phyloP scores from a whole-genome alignment of 2,113 vertebrate species.

The Ptilorrhoa leucosticta region DNA sequence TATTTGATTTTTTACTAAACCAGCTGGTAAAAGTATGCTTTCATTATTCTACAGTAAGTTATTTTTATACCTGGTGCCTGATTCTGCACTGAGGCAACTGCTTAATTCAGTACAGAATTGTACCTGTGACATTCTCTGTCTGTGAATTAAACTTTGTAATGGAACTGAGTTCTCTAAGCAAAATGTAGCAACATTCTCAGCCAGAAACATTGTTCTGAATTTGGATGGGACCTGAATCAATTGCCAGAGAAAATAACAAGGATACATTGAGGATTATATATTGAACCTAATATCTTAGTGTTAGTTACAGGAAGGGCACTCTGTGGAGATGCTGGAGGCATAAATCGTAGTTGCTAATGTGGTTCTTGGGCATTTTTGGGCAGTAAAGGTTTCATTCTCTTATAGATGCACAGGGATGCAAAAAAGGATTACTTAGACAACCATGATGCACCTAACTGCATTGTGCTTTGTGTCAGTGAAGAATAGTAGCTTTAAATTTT shows the following conservation, averaged over 20 bases:
- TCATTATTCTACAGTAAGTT: background rate
- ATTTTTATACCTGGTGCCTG: background rate
- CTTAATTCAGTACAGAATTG: background rate
- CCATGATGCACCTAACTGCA: background rate
- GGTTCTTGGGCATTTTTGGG: background rate
- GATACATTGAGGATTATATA: background rate
- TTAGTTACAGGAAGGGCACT: background rate
- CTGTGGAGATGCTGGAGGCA: background rate
- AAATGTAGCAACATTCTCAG: background rate
- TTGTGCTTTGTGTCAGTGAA: background rate
- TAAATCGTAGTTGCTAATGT: background rate
- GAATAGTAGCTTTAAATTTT: background rate
- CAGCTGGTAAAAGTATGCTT: background rate
- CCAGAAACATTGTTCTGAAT: background rate
- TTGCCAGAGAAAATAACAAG: background rate
- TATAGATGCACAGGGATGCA: background rate
- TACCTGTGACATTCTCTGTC: background rate
- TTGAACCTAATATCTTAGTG: background rate
- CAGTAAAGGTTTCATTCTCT: background rate
- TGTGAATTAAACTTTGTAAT: background rate
- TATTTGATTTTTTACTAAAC: background rate
- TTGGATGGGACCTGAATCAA: background rate
- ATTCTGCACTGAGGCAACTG: background rate
- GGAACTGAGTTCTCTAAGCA: background rate
- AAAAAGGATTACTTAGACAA: background rate